These are phyloP conservation scores for Cyrtorhinus lividipennis DNA, from an alignment of 1,140 invertebrate genomes.

Conservation along the genomic window DNA sequence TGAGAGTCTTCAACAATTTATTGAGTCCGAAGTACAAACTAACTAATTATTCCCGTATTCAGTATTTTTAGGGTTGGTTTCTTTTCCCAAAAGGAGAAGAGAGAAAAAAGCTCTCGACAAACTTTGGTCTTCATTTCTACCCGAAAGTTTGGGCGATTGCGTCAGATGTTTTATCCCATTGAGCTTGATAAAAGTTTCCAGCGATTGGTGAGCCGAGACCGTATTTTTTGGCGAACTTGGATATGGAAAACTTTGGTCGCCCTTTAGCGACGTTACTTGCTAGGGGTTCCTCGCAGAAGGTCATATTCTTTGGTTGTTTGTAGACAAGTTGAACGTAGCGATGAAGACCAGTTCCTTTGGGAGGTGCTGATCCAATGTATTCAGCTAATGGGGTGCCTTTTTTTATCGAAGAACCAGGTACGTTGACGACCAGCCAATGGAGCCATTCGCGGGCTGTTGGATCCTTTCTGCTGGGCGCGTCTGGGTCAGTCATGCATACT, in stretches of 20 bases:
- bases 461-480: conserved; percentile 65
- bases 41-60: too few species aligned
- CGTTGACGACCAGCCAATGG: conserved; percentile 85
- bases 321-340: conserved; percentile 77
- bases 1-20: too few species aligned
- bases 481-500: conserved; percentile 49
- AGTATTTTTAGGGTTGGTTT: too few species aligned
- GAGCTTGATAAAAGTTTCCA: conserved; percentile 77
- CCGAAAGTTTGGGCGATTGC: background rate
- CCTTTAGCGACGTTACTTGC: conserved; percentile 32
- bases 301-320: conserved; percentile 57
- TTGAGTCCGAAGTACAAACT: too few species aligned
- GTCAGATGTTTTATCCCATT: conserved; percentile 44
- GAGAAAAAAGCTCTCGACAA: too few species aligned
- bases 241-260: conserved; percentile 50
- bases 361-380: conserved; percentile 75
- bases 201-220: conserved; percentile 64
- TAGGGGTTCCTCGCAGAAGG: conserved; percentile 48
- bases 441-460: conserved; percentile 72
- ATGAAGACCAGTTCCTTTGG: conserved; percentile 46
- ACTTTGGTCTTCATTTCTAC: too few species aligned
- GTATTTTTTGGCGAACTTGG: conserved; percentile 67
- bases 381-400: conserved; percentile 57
- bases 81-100: too few species aligned
- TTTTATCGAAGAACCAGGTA: conserved; percentile 55